These are phyloP conservation scores for Dichetophora obliterata DNA, from an alignment of 2,888 invertebrate genomes.

Conservation along the genomic window DNA sequence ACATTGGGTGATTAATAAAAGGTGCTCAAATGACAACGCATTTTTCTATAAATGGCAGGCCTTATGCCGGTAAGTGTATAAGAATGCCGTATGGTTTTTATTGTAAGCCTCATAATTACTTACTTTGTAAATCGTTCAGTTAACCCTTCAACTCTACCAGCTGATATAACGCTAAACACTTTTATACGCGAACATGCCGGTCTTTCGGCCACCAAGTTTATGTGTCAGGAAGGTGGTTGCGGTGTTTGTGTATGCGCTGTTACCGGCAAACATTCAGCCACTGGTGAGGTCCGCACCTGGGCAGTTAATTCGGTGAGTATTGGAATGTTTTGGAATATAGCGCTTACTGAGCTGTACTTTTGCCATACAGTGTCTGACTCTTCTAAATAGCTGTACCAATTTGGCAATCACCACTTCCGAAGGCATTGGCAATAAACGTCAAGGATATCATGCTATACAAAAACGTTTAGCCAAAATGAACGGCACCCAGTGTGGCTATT, in stretches of 20 bases:
- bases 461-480: conserved; percentile 75
- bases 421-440: conserved; percentile 77
- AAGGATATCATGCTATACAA: conserved; percentile 80
- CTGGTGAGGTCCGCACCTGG: conserved; percentile 70
- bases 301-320: conserved; percentile 77
- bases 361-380: conserved; percentile 73
- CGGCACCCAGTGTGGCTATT: conserved; percentile 82
- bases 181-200: conserved; percentile 74
- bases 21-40: conserved; percentile 54
- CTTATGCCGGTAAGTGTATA: conserved; percentile 55
- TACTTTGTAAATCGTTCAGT: conserved; percentile 48
- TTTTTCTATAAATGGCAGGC: conserved; percentile 59
- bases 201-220: conserved; percentile 76
- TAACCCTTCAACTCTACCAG: conserved; percentile 61
- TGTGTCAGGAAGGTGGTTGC: conserved; percentile 80
- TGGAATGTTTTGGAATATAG: neutral
- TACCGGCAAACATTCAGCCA: conserved; percentile 63
- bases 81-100: too few relatives aligned
- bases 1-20: too few relatives aligned
- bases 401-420: conserved; percentile 81
- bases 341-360: too few relatives aligned
- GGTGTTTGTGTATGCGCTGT: conserved; percentile 74
- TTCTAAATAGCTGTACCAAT: conserved; percentile 75
- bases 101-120: neutral
- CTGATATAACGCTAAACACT: conserved; percentile 73